Percentiles rank a stretch among this genome's conserved stretches.
These are phyloP conservation scores for Ophiodon elongatus DNA, from an alignment of 2,113 vertebrate genomes.

Conservation along the genomic window DNA sequence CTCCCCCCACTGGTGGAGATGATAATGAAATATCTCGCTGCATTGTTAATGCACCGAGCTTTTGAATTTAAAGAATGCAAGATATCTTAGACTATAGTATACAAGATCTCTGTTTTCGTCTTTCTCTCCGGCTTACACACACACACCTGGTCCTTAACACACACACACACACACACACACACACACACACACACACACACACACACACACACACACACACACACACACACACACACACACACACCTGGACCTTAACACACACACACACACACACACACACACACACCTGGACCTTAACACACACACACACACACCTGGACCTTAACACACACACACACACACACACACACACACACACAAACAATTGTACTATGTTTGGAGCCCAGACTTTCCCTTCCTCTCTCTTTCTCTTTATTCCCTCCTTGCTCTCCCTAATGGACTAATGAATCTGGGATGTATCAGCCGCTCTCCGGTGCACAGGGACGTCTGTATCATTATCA, in stretches of 20 bases:
- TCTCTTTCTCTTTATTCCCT: conserved; percentile 9
- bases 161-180: no score
- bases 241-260: no score
- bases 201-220: no score
- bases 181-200: no score
- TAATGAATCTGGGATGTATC: conserved; percentile 56
- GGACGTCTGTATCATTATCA: conserved; percentile 68
- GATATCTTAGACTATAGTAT: neutral
- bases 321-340: no score
- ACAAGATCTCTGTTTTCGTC: neutral
- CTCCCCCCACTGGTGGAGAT: neutral
- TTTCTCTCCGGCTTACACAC: neutral
- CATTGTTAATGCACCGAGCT: conserved; percentile 15
- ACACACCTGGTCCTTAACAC: conserved; percentile 3
- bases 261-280: no score
- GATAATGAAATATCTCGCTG: conserved; percentile 19
- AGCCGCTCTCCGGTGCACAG: conserved; percentile 53
- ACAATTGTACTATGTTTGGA: conserved; percentile 20
- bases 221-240: no score
- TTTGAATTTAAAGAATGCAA: conserved; percentile 37
- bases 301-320: conserved; percentile 9
- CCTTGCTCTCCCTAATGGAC: conserved; percentile 54
- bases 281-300: no score
- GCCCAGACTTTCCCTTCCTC: neutral
- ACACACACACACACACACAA: no score